phyloP scores from a whole-genome alignment of 2,797 vertebrate genomes.

The Lepus townsendii region DNA sequence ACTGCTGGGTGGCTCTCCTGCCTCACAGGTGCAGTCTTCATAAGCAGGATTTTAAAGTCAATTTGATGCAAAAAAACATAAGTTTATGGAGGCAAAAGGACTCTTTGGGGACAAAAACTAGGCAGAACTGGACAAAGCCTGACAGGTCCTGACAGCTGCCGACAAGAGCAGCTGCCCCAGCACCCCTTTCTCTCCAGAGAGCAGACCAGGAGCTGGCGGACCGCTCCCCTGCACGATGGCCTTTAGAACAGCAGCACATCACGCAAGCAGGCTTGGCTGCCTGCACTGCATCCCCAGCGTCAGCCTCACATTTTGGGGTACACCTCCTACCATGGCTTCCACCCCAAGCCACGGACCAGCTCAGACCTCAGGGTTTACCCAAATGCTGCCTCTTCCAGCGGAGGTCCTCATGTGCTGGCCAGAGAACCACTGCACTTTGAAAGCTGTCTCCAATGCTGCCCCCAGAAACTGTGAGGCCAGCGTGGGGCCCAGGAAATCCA shows the following conservation, averaged over 20 bases:
- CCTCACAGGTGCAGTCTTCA: background rate
- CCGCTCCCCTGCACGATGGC: background rate
- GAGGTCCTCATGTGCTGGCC: background rate
- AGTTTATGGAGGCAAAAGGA: background rate
- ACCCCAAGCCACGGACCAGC: background rate
- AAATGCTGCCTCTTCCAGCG: background rate
- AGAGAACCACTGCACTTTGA: background rate
- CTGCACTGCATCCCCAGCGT: background rate
- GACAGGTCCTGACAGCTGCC: background rate
- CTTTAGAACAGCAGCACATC: background rate
- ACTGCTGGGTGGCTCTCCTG: background rate
- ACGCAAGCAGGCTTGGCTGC: background rate
- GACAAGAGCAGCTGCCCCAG: background rate
- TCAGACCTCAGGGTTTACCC: background rate
- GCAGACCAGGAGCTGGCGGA: background rate
- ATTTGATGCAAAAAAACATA: background rate
- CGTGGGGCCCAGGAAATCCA: background rate
- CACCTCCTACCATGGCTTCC: background rate
- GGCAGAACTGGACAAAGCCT: background rate
- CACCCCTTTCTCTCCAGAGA: background rate
- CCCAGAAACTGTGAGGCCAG: background rate
- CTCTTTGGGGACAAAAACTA: background rate
- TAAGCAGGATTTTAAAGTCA: slow-evolving; percentile 29
- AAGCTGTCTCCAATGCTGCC: background rate
- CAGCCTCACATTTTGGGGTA: background rate